These are phyloP conservation scores for Psophia crepitans DNA, from an alignment of 2,113 vertebrate genomes.

Conservation along the genomic window DNA sequence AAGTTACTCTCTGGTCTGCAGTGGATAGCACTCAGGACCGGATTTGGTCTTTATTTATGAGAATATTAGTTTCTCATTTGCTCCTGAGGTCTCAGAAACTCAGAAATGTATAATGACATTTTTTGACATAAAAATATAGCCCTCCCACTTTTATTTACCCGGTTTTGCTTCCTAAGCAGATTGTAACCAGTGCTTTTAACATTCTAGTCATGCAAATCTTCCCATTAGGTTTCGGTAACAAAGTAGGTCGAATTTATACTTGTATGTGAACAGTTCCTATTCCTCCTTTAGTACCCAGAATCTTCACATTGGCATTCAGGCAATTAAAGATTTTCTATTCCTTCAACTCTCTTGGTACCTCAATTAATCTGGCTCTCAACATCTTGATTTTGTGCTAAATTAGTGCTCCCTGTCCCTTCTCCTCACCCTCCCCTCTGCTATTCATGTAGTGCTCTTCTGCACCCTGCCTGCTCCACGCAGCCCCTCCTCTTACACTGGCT, in stretches of 20 bases:
- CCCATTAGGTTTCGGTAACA: constrained; percentile 8
- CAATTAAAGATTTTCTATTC: constrained; percentile 61
- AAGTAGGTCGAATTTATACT: constrained; percentile 35
- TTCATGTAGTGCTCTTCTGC: background rate
- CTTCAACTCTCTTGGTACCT: constrained; percentile 28
- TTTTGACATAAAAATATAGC: background rate
- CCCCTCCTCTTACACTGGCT: background rate
- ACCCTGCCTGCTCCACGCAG: background rate
- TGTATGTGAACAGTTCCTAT: background rate
- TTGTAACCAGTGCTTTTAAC: background rate
- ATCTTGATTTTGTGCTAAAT: constrained; percentile 50
- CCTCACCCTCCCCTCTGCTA: background rate
- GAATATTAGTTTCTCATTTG: background rate
- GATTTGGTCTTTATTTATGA: background rate
- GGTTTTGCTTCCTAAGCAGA: background rate
- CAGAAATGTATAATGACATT: background rate
- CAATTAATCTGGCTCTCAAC: constrained; percentile 39
- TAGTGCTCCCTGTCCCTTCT: background rate
- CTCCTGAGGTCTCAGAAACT: background rate
- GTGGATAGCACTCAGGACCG: background rate
- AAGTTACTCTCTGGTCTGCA: background rate
- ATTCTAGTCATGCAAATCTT: constrained; percentile 8
- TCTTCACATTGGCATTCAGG: background rate
- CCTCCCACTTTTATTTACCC: background rate
- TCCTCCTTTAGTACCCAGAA: background rate